A percentile compares a stretch with the other conserved stretches of the same genome.
phyloP scores from a whole-genome alignment of 2,797 vertebrate species.

The Gorsachius magnificus region DNA sequence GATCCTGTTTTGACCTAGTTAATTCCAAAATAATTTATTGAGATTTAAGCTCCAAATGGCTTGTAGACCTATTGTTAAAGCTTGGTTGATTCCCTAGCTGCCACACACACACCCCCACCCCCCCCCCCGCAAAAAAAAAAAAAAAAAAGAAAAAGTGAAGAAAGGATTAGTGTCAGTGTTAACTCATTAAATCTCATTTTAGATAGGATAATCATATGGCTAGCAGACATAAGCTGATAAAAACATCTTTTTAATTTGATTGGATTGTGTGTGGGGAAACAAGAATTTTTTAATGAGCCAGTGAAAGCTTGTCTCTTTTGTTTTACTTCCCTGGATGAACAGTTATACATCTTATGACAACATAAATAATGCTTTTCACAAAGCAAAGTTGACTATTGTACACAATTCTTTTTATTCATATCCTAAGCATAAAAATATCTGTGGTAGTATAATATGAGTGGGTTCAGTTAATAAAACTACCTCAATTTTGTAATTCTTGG shows the following conservation, averaged over 20 bases:
- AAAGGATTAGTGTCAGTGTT: neutral
- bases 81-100: neutral
- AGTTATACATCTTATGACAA: neutral
- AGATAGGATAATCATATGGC: neutral
- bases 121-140: neutral
- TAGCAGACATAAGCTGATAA: neutral
- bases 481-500: neutral
- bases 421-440: neutral
- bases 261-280: neutral
- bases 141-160: neutral
- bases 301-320: neutral
- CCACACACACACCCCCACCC: too few relatives aligned
- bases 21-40: neutral
- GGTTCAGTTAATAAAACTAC: neutral
- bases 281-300: neutral
- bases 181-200: neutral
- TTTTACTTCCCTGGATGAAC: neutral
- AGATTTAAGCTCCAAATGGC: neutral
- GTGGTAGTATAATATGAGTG: neutral
- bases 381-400: neutral
- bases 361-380: neutral
- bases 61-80: neutral
- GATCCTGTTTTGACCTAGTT: neutral
- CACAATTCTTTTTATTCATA: neutral
- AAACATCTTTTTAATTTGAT: neutral